Evolutionary conservation across 1,140 invertebrate species (phyloP).

Genomic region (Dendrolimus punctatus): DNA sequence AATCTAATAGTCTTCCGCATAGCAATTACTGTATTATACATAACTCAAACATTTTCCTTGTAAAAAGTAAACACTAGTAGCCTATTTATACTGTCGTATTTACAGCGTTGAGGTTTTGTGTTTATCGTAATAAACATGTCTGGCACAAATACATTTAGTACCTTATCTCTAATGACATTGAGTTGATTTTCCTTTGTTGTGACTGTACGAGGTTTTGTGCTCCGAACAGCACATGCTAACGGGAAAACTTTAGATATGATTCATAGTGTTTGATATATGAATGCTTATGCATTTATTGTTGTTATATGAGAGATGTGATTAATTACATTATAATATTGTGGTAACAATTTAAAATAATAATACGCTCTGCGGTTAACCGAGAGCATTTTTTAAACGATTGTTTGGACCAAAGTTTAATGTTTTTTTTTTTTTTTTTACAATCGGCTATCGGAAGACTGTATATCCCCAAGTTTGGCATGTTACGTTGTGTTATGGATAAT

Average conservation of each 20-base stretch:
- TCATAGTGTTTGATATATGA: no score
- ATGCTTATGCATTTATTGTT: not conserved
- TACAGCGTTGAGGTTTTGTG: conserved; percentile 12
- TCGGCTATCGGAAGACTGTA: no score
- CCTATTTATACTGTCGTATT: conserved; percentile 9
- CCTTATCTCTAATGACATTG: not conserved
- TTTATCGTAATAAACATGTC: conserved; percentile 1
- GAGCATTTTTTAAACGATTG: no score
- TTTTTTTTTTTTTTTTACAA: no score
- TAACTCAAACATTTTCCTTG: not conserved
- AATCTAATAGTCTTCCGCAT: no score
- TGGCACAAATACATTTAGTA: not conserved
- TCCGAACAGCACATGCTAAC: conserved; percentile 16
- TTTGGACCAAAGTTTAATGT: no score
- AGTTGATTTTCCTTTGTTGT: conserved; percentile 4
- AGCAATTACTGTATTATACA: no score
- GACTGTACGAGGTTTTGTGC: conserved; percentile 31
- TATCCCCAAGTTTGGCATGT: no score
- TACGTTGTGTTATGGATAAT: no score
- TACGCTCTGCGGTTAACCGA: no score
- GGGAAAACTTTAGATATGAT: no score
- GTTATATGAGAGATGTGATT: not conserved
- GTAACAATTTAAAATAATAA: no score
- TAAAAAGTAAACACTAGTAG: conserved; percentile 3
- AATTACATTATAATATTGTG: not conserved